Percentiles rank a stretch among this genome's conserved stretches.
Conservation (phyloP, 2,797 vertebrate genomes). For the Hoplostethus mediterraneus region DNA sequence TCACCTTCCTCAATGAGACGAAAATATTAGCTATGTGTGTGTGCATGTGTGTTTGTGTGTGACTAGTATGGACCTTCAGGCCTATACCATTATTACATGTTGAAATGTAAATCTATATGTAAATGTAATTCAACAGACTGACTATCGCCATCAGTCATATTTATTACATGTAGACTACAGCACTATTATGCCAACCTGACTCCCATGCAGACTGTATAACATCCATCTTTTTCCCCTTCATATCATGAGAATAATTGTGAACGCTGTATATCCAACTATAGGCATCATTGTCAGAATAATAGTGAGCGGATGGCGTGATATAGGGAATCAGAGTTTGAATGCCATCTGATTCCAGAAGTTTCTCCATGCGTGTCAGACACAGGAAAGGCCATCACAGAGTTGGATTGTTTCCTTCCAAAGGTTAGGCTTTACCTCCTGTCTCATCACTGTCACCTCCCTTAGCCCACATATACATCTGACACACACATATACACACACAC, state of each 20-base stretch:
- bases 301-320: slow-evolving; percentile 62
- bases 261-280: slow-evolving; percentile 64
- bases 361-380: slow-evolving; percentile 83
- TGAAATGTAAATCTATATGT: slow-evolving; percentile 83
- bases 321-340: slow-evolving; percentile 80
- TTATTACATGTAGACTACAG: slow-evolving; percentile 67
- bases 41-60: slow-evolving; percentile 43
- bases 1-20: slow-evolving; percentile 50
- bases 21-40: slow-evolving; percentile 63
- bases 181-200: slow-evolving; percentile 64
- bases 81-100: slow-evolving; percentile 72
- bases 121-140: slow-evolving; percentile 80
- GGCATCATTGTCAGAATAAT: slow-evolving; percentile 50
- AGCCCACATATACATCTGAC: slow-evolving; percentile 52
- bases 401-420: slow-evolving; percentile 83
- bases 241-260: slow-evolving; percentile 72
- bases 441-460: slow-evolving; percentile 62
- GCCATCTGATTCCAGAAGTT: slow-evolving; percentile 82
- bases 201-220: slow-evolving; percentile 51
- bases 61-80: slow-evolving; percentile 62
- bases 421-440: slow-evolving; percentile 75
- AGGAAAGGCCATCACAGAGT: slow-evolving; percentile 83
- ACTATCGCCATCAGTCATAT: slow-evolving; percentile 80
- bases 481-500: background rate
- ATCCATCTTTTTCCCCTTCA: slow-evolving; percentile 56